Evolutionary conservation across 2,888 invertebrate genomes (phyloP), one percentile per base, ranked within the genome.

Genomic region (Macaria liturata): DNA sequence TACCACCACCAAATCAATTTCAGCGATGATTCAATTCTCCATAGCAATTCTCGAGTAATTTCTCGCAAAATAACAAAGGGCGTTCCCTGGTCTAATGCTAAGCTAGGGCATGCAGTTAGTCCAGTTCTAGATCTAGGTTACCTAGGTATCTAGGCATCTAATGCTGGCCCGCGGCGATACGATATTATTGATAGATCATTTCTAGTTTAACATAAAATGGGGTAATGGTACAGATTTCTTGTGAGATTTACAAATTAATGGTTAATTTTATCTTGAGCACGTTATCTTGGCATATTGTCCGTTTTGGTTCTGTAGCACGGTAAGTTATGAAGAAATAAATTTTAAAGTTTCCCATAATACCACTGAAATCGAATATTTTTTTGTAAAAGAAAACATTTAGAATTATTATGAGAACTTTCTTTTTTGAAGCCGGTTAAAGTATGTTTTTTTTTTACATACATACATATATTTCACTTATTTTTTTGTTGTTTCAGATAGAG

Each of bases 91-190:
- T 5, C 42, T 42, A 62, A 62, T 55, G 52, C 52, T 62, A 49
- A 49, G 55, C 53, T 54, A 57, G 52, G 62, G 50, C 48, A 49
- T 64, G 66, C 59, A 47, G 69, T 71, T 69, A 71, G 61, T 67
- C 70, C 52, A 66, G 69, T 69, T 69, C 63, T 56, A 60, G 61
- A 73, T 69, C 72, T 70, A 68, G 70, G 72, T 69, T 66, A 46
- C 57, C 65, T 66, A 20, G 20, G 20, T 20, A 69, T 69, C 67
- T 69, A 51, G 52, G 62, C 65, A 65, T 64, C 55, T 58, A 58
- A 71, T 68, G 67, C 58, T 50, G 49, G 61, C 61, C 68, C 46
- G 59, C 44, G 62, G 70, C 68, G 55, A 57, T 65, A 40, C 50
- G 55, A 45, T 46, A 48, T 40, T 46, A 63, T 58, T 64, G 64